A percentile compares a stretch with the other conserved stretches of the same genome.
Conservation (phyloP, 2,888 invertebrate species). For the Torymus tubicola region DNA sequence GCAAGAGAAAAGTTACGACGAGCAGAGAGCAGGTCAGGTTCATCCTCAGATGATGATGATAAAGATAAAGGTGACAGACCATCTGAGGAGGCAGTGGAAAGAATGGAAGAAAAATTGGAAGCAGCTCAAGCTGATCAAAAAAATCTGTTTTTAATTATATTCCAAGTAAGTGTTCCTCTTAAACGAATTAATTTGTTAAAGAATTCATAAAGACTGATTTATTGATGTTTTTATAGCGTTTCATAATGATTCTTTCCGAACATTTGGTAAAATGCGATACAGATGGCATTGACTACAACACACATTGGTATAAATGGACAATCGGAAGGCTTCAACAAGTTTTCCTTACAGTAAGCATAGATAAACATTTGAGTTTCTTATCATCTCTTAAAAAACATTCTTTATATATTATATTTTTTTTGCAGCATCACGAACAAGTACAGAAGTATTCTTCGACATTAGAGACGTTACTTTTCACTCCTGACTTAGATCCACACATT, state of each 20-base stretch:
- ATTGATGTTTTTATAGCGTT: constrained; percentile 80
- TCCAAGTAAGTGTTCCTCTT: constrained; percentile 81
- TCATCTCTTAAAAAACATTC: constrained; percentile 53
- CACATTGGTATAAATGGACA: constrained; percentile 97
- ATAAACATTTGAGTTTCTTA: constrained; percentile 49
- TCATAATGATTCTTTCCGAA: constrained; percentile 98
- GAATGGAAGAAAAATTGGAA: constrained; percentile 96
- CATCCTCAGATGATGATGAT: constrained; percentile 87
- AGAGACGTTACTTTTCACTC: constrained; percentile 96
- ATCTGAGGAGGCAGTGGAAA: constrained; percentile 91
- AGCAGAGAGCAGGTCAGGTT: constrained; percentile 88
- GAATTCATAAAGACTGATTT: constrained; percentile 51
- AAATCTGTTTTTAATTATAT: constrained; percentile 96
- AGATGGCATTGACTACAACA: constrained; percentile 94
- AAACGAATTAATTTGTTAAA: constrained; percentile 37
- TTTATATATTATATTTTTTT: constrained; percentile 66
- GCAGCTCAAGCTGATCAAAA: constrained; percentile 97
- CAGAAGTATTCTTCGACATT: constrained; percentile 97
- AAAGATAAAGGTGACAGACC: constrained; percentile 81
- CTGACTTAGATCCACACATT: constrained; percentile 96
- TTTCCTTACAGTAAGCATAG: constrained; percentile 55
- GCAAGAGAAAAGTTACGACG: constrained; percentile 91
- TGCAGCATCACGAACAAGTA: constrained; percentile 97
- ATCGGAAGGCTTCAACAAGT: constrained; percentile 96
- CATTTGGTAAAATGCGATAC: constrained; percentile 96